A percentile compares a stretch with the other conserved stretches of the same genome.
phyloP scores from a whole-genome alignment of 2,113 vertebrate species.

The Ornithorhynchus anatinus region DNA sequence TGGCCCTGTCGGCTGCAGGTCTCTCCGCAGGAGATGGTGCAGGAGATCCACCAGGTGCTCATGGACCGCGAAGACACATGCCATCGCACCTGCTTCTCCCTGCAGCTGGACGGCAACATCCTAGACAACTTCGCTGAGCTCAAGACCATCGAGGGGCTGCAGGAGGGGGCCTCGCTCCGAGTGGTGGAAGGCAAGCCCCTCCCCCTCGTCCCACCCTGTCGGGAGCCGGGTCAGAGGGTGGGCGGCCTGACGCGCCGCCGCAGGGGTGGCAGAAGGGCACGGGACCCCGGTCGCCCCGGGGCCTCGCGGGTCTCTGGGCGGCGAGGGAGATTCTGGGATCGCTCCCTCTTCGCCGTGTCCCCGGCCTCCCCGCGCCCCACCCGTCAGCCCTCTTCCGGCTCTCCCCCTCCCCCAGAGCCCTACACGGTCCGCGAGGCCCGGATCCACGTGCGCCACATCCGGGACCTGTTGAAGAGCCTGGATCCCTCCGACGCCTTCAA shows the following conservation, averaged over 20 bases:
- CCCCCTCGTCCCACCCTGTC: not conserved
- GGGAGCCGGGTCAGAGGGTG: not conserved
- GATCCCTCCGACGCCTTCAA: constrained; percentile 98
- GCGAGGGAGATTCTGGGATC: too few species aligned
- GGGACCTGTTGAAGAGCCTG: constrained; percentile 96
- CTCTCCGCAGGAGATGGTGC: constrained; percentile 98
- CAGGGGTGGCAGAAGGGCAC: too few species aligned
- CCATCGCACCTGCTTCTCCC: constrained; percentile 96
- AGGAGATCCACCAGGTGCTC: constrained; percentile 97
- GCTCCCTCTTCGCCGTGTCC: rapidly evolving
- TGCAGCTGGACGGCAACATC: constrained; percentile 96
- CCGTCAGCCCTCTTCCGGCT: not conserved
- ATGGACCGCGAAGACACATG: constrained; percentile 98
- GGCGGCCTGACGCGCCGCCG: not conserved
- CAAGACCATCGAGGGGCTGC: constrained; percentile 94
- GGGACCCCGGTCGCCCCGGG: not conserved
- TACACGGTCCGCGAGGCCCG: constrained; percentile 97
- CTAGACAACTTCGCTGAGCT: constrained; percentile 97
- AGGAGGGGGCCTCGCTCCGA: constrained; percentile 92
- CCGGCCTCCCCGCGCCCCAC: not conserved
- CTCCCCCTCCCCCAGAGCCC: constrained; percentile 74
- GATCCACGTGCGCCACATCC: constrained; percentile 95
- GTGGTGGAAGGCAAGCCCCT: constrained; percentile 89
- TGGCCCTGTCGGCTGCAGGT: constrained; percentile 74
- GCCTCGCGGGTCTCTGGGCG: not conserved